A percentile compares a stretch with the other conserved stretches of the same genome.
Conservation (phyloP, 2,113 vertebrate genomes). For the Elephas maximus region DNA sequence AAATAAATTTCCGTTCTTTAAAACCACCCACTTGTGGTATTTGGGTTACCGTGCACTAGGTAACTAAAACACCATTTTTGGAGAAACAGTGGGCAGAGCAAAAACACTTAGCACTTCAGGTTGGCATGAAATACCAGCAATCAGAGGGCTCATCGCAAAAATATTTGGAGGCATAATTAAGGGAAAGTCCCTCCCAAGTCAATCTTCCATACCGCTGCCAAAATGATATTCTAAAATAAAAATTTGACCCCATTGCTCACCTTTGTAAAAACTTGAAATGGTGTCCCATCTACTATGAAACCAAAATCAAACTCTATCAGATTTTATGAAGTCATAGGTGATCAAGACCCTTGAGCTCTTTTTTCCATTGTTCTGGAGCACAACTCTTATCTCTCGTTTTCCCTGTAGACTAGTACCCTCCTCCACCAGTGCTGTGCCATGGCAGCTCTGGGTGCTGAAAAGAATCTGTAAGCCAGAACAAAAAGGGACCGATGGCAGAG, state of each 20-base stretch:
- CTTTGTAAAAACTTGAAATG: neutral
- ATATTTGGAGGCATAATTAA: neutral
- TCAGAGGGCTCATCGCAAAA: neutral
- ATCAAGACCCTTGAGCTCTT: too few relatives aligned
- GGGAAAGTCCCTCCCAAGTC: neutral
- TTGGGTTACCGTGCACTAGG: too few relatives aligned
- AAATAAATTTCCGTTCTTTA: too few relatives aligned
- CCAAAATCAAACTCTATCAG: neutral
- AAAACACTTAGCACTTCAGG: neutral
- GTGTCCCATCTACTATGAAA: neutral
- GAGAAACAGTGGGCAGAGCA: neutral
- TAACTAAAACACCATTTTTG: neutral
- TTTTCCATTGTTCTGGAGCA: neutral
- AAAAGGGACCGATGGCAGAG: neutral
- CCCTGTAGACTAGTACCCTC: neutral
- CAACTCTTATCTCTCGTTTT: neutral
- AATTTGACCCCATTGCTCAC: neutral
- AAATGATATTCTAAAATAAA: neutral
- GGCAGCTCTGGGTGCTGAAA: neutral
- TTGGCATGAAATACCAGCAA: neutral
- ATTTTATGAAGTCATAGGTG: too few relatives aligned
- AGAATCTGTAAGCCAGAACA: neutral
- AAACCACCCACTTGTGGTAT: too few relatives aligned
- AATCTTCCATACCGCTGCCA: neutral
- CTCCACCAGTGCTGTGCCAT: neutral